Conservation (phyloP, 2,113 vertebrate genomes). For the Vulpes ferrilata region DNA sequence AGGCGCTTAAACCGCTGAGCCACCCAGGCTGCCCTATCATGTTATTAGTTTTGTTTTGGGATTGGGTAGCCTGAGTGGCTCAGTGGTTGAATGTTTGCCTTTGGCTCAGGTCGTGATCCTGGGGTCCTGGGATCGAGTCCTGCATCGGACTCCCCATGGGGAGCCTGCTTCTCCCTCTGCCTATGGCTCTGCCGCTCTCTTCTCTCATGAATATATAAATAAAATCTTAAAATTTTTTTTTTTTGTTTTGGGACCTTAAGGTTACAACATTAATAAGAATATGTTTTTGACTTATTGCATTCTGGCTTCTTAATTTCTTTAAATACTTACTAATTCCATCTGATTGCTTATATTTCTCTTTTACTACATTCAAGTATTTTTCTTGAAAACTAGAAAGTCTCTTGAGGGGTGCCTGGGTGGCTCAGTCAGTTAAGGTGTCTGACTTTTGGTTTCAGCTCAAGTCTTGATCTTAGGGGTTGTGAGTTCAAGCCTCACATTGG, state of each 20-base stretch:
- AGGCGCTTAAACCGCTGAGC: no score
- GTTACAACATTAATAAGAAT: constrained; percentile 37
- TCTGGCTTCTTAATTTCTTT: constrained; percentile 49
- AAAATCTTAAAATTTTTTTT: no score
- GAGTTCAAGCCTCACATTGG: neutral
- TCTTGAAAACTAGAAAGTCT: constrained; percentile 49
- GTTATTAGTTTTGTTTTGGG: no score
- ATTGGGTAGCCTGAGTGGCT: no score
- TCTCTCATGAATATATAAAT: no score
- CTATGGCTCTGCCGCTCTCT: no score
- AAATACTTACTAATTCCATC: constrained; percentile 30
- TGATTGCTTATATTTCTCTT: constrained; percentile 43
- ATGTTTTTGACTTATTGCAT: constrained; percentile 42
- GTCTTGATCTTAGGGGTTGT: neutral
- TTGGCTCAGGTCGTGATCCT: no score
- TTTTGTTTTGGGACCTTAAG: constrained; percentile 42
- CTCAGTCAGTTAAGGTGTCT: neutral
- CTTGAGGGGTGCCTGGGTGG: neutral
- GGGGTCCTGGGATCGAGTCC: no score
- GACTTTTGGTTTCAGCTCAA: neutral
- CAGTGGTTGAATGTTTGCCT: no score
- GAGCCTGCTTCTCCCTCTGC: no score
- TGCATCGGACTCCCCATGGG: no score
- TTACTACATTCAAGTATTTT: constrained; percentile 52
- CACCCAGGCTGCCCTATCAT: no score